Evolutionary conservation across 2,888 invertebrate genomes (phyloP), one percentile per base, ranked within the genome.

Genomic region (Tyria jacobaeae): DNA sequence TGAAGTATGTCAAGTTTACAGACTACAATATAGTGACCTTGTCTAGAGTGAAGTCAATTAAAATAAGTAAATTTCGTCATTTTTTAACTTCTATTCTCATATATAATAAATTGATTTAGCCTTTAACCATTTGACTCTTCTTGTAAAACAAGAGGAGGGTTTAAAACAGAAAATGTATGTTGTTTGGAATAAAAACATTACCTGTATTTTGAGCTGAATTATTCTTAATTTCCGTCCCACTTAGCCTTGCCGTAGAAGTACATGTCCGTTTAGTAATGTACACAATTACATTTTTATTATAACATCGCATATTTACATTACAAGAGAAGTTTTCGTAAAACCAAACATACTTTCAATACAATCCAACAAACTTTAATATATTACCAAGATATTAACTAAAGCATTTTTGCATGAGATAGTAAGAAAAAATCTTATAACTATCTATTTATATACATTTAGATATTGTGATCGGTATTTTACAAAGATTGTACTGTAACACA

Each of bases 271-370:
- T 57, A 63, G 51, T 71, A 68, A 69, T 73, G 57, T 66, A 68
- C 64, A 69, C 59, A 66, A 66, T 57, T 64, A 66, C 52, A 65
- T 63, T 60, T 66, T 62, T 51, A 14, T 31, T 48, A 62, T 60
- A 61, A 64, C 66, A 67, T 62, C 27, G 61, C 64, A 73, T 75
- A 75, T 75, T 69, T 75, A 75, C 62, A 58, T 69, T 75, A 75
- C 62, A 58, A 44, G 47, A 56, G 47, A 66, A 64, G 54, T 24
- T 66, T 44, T 60, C 44, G 41, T 60, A 41, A 60, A 70, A 70
- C 54, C 47, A 66, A 60, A 64, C 39, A 47, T 59, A 49, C 31
- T 51, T 35, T 58, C 52, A 57, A 44, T 44, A n/a, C 59, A 60
- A 14, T 44, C 21, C 60, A 56, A 59, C 44, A 62, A 68, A 39